phyloP scores from a whole-genome alignment of 2,797 vertebrate genomes.

The Myotis myotis region DNA sequence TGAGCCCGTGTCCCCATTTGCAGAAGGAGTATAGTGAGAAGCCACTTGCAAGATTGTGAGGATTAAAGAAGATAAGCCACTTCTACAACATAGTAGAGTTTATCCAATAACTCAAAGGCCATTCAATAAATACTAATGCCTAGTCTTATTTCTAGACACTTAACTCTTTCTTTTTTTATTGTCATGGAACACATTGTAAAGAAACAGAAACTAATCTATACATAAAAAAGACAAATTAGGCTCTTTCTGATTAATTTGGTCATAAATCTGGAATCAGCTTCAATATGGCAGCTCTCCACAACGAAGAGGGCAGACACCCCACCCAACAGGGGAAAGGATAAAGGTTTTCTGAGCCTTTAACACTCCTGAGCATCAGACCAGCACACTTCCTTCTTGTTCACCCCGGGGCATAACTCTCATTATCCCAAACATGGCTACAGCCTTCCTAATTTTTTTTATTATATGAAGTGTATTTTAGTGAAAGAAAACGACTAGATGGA shows the following conservation, averaged over 20 bases:
- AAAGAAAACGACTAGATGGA: neutral
- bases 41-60: neutral
- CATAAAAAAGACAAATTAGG: neutral
- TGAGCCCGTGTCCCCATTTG: neutral
- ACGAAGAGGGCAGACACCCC: neutral
- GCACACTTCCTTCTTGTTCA: neutral
- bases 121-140: neutral
- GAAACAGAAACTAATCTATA: neutral
- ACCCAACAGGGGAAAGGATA: neutral
- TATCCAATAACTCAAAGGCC: neutral
- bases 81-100: neutral
- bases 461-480: neutral
- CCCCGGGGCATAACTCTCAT: neutral
- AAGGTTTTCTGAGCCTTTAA: neutral
- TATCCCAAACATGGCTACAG: neutral
- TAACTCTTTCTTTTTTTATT: too few species aligned
- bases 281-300: neutral
- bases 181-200: neutral
- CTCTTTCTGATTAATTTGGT: neutral
- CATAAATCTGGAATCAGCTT: neutral
- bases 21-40: neutral
- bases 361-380: neutral
- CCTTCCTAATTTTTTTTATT: neutral
- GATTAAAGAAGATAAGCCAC: neutral
- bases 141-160: neutral